These are phyloP conservation scores for Daboia siamensis DNA, from an alignment of 2,113 vertebrate species.

Conservation along the genomic window DNA sequence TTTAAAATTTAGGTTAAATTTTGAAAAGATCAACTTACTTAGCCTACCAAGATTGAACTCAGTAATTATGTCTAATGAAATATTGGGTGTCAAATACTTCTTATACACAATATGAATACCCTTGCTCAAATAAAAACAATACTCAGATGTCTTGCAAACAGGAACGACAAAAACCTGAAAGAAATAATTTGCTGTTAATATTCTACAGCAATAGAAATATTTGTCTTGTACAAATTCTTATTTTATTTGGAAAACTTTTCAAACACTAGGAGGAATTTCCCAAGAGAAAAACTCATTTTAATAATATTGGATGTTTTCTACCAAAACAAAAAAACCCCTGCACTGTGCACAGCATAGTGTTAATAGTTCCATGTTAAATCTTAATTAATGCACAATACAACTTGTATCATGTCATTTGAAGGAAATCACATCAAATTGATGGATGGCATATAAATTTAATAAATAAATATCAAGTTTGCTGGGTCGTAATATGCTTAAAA, in stretches of 20 bases:
- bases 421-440: neutral
- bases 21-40: neutral
- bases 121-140: neutral
- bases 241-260: neutral
- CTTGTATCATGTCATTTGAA: neutral
- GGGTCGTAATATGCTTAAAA: no score
- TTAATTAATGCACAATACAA: neutral
- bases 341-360: neutral
- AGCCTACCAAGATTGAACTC: neutral
- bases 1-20: neutral
- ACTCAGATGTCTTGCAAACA: neutral
- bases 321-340: neutral
- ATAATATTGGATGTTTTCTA: conserved; percentile 24
- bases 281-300: conserved; percentile 4
- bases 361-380: neutral
- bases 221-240: neutral
- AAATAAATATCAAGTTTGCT: neutral
- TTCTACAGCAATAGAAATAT: neutral
- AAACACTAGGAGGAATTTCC: neutral
- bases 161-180: neutral
- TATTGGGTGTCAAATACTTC: neutral
- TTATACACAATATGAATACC: neutral
- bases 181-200: neutral
- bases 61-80: neutral
- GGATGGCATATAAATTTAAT: neutral